These are phyloP conservation scores for Corythoichthys haematopterus DNA, from an alignment of 2,113 vertebrate genomes.

Conservation along the genomic window DNA sequence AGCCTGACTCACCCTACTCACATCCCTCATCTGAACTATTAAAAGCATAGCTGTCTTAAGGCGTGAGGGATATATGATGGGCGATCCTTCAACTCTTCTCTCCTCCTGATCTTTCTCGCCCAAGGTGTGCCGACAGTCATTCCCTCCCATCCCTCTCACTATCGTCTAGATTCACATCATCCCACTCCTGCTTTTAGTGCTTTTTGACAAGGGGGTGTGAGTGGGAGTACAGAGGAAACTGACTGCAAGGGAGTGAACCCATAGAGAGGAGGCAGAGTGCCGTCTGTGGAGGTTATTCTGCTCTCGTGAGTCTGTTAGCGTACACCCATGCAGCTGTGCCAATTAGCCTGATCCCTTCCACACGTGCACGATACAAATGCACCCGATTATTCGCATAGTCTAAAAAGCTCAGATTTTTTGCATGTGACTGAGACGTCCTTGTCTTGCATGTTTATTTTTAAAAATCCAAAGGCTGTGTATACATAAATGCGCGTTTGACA, in stretches of 20 bases:
- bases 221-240: conserved; percentile 36
- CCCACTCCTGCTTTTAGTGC: conserved; percentile 20
- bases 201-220: conserved; percentile 26
- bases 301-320: conserved; percentile 60
- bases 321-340: conserved; percentile 62
- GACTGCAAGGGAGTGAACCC: conserved; percentile 40
- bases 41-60: conserved; percentile 51
- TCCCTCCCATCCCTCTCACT: not conserved
- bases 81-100: conserved; percentile 54
- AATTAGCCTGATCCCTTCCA: conserved; percentile 45
- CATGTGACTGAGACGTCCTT: conserved; percentile 4
- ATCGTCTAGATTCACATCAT: conserved; percentile 11
- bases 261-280: conserved; percentile 10
- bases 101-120: conserved; percentile 13
- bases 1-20: conserved; percentile 57
- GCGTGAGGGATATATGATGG: conserved; percentile 48
- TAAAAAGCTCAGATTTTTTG: conserved; percentile 16
- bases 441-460: not conserved
- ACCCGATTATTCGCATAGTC: not conserved
- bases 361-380: conserved; percentile 4
- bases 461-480: not conserved
- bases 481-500: conserved; percentile 41
- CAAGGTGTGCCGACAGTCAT: conserved; percentile 7
- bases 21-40: conserved; percentile 53
- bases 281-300: conserved; percentile 60